phyloP scores from a whole-genome alignment of 1,140 invertebrate species.

The Leucophenga varia region DNA sequence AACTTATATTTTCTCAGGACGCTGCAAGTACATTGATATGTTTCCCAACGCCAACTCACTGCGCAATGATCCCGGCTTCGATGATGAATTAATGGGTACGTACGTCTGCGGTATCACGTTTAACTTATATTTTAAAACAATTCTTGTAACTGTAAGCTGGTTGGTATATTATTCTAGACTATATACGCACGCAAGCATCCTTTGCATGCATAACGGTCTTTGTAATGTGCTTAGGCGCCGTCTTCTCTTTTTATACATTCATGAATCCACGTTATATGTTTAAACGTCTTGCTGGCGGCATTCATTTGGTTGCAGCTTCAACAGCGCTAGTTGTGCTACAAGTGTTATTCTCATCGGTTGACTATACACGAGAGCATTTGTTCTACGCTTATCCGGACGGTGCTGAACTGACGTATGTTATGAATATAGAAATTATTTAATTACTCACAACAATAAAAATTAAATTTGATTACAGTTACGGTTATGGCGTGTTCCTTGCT shows the following conservation, averaged over 20 bases:
- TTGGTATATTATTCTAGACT: constrained; percentile 66
- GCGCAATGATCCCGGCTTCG: constrained; percentile 59
- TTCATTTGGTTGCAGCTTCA: constrained; percentile 78
- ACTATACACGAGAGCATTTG: constrained; percentile 69
- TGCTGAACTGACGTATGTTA: constrained; percentile 63
- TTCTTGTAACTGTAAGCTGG: constrained; percentile 32
- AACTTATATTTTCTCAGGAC: constrained; percentile 56
- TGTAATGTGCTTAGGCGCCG: constrained; percentile 77
- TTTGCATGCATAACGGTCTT: constrained; percentile 81
- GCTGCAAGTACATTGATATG: constrained; percentile 64
- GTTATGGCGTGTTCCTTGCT: constrained; percentile 75
- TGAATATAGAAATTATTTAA: neutral
- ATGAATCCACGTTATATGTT: constrained; percentile 85
- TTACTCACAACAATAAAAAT: neutral
- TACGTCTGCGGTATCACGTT: too few species aligned
- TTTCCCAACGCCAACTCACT: constrained; percentile 61
- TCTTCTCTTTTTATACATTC: constrained; percentile 84
- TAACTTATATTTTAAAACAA: neutral
- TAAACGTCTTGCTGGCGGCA: constrained; percentile 80
- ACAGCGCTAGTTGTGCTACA: constrained; percentile 78
- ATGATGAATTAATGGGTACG: constrained; percentile 65
- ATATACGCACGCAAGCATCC: constrained; percentile 77
- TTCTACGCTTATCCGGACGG: constrained; percentile 68
- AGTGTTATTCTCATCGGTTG: constrained; percentile 71
- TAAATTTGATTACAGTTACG: constrained; percentile 58